Evolutionary conservation across 2,113 vertebrate genomes (phyloP).

Genomic region (Todiramphus saurophagus): DNA sequence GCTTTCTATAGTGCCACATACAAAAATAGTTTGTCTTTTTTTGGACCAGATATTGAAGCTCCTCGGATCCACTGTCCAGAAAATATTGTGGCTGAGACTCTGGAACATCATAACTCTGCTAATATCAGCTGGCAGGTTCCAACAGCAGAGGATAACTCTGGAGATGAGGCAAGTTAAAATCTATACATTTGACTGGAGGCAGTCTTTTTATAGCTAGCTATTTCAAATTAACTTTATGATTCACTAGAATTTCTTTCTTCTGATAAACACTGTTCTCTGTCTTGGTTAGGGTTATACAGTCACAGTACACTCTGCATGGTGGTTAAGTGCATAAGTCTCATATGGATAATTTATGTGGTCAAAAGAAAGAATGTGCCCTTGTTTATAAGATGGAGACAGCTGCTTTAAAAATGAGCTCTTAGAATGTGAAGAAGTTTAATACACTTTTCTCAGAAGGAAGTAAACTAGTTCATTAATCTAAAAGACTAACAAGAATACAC

Average conservation of each 20-base stretch:
- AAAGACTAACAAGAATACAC: not conserved
- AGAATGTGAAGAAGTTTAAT: conserved; percentile 34
- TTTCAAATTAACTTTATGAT: not conserved
- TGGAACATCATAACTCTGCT: conserved; percentile 86
- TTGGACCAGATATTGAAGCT: conserved; percentile 83
- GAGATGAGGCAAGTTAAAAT: conserved; percentile 82
- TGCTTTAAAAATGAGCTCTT: conserved; percentile 36
- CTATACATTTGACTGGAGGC: not conserved
- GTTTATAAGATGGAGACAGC: conserved; percentile 27
- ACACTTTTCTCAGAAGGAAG: not conserved
- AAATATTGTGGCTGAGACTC: conserved; percentile 82
- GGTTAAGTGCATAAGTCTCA: not conserved
- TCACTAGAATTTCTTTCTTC: not conserved
- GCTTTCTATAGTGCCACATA: not conserved
- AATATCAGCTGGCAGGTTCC: conserved; percentile 87
- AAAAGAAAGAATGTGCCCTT: conserved; percentile 48
- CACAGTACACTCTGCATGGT: not conserved
- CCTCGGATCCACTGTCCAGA: conserved; percentile 87
- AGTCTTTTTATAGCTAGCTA: not conserved
- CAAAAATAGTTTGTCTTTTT: conserved; percentile 14
- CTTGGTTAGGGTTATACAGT: not conserved
- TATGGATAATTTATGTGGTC: conserved; percentile 19
- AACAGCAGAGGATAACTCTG: conserved; percentile 85
- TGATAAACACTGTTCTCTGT: not conserved
- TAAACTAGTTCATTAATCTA: conserved; percentile 18